Base-by-base conservation (phyloP, 2,888 invertebrate genomes). In the Caenorhabditis becei region DNA sequence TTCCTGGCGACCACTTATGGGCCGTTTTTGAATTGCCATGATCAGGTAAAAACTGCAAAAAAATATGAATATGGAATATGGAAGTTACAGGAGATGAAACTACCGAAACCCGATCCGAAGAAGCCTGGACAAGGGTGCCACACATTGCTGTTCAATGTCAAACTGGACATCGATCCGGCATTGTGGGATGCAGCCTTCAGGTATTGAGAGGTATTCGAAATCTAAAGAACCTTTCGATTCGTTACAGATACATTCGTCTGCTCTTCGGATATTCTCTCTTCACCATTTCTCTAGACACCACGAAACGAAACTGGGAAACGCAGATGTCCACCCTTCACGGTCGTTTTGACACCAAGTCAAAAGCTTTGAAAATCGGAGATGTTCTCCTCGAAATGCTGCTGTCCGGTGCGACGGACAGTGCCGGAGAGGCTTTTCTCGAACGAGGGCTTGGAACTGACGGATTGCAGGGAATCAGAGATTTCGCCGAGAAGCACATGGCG, bases 401-500 rank as follows among this genome's bases (percentile, higher is more conserved):
- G 18, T 77, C 71, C 23, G 81, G 81, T 49, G 32, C 77, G 0
- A 67, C 81, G 0, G 80, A 80, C 23, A 11, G 66, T 2, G 61
- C 70, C 53, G 81, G 81, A 5, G 81, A 81, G 49, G 66, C 71
- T 20, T 77, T 72, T 35, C 20, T 81, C 8, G 81, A 81, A 16
- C 32, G 77, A 51, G 77, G 77, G 18, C 51, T 81, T 18, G 77
- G 77, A 20, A 51, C 49, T 2, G 81, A 81, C 32, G 81, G 81
- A 35, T 41, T 77, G 35, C 32, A 35, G 2, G 54, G 47, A 2
- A 58, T 81, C 10, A 26, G 35, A 0, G 62, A 56, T 0, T 81
- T 81, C 20, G 3, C 56, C 5, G 49, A 77, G 24, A 81, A 69
- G 23, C 71, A 81, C 49, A 58, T 81, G 72, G 53, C 71, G 77